Base-by-base conservation (phyloP, 2,113 vertebrate genomes). In the Bucco capensis region DNA sequence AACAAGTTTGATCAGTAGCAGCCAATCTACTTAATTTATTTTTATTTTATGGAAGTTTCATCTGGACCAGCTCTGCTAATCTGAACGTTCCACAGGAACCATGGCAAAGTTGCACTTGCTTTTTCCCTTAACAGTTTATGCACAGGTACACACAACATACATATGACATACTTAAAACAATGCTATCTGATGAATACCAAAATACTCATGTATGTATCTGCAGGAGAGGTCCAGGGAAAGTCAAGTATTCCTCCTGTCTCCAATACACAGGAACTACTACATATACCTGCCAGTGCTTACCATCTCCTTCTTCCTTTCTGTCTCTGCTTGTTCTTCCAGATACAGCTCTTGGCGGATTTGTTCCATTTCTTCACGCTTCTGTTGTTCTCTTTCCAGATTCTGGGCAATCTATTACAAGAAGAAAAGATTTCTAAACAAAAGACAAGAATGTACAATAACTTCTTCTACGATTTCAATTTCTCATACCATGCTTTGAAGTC, bases 281-380 rank as follows among this genome's bases (percentile, higher is more conserved):
- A 82, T 24, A 54, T 17, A 46, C 21, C 28, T 21, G 53, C 38
- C 14, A 46, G 54, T 47, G 64, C 98, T 98, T 83, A 99, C 99
- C 72, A 98, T 97, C 73, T 98, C 96, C 86, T 96, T 98, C 88
- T 91, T 96, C 78, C 97, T 97, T 42, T 90, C 92, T 12, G 94
- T 85, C 51, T 98, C 99, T 3, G 95, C 98, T 77, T 98, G 98
- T 83, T 99, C 98, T 92, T 99, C 98, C 71, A 98, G 90, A 50
- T 97, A 98, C 57, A 99, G 97, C 88, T 99, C 98, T 73, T 98
- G 97, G 14, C 97, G 95, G 53, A 98, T 86, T 35, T 97, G 97
- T 62, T 99, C 98, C 89, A 98, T 93, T 72, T 99, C 98, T 33
- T 98, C 98, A 51, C 95, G 98, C 49, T 98, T 97, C 91, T 86